These are phyloP conservation scores for Notocelia uddmanniana DNA, from an alignment of 2,888 invertebrate species.

Conservation along the genomic window DNA sequence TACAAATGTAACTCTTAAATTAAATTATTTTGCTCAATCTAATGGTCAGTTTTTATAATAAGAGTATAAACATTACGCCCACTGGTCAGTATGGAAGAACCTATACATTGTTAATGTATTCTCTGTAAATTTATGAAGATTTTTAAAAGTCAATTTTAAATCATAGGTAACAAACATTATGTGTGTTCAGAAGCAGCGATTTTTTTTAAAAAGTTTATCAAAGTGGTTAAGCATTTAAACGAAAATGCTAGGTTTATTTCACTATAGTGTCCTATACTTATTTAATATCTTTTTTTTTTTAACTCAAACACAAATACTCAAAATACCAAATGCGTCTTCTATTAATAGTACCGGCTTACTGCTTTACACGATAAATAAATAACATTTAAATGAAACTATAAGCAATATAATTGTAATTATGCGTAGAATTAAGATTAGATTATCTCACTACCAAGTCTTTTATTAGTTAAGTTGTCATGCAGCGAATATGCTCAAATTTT, in stretches of 20 bases:
- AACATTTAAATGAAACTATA: constrained; percentile 59
- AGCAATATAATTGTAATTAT: constrained; percentile 76
- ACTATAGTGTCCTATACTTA: too few species aligned
- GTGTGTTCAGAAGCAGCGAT: too few species aligned
- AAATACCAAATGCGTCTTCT: constrained; percentile 41
- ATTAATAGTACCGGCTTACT: constrained; percentile 46
- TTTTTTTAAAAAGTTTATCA: too few species aligned
- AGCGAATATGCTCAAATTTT: background rate
- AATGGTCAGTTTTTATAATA: constrained; percentile 17
- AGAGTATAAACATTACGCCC: background rate
- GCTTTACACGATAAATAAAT: constrained; percentile 52
- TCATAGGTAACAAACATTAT: too few species aligned
- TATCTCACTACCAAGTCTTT: constrained; percentile 63
- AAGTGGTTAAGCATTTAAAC: too few species aligned
- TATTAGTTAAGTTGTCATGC: constrained; percentile 50
- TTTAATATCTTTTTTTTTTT: too few species aligned
- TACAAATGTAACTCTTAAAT: background rate
- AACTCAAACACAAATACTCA: constrained; percentile 20
- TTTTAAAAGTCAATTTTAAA: too few species aligned
- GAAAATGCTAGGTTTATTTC: too few species aligned
- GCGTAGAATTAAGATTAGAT: constrained; percentile 55
- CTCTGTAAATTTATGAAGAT: background rate
- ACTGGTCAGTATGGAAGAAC: constrained; percentile 20
- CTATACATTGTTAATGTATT: background rate
- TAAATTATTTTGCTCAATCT: constrained; percentile 9